A percentile compares a stretch with the other conserved stretches of the same genome.
These are phyloP conservation scores for Pituophis catenifer DNA, from an alignment of 2,113 vertebrate genomes.

Conservation along the genomic window DNA sequence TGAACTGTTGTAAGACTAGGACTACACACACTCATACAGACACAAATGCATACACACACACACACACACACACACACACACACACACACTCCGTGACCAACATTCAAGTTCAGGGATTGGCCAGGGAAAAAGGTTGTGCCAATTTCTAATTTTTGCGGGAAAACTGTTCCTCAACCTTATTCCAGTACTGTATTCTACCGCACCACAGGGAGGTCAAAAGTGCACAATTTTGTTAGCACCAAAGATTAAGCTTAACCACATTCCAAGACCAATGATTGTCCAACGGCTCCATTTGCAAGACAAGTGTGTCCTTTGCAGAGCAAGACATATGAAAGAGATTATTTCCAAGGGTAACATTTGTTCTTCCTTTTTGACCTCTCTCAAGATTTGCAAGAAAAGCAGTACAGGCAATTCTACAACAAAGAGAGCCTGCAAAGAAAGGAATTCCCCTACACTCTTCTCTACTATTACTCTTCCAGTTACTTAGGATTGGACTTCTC, in stretches of 20 bases:
- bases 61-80: too few species aligned
- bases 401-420: slow-evolving; percentile 47
- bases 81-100: slow-evolving; percentile 21
- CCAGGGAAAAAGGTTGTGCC: slow-evolving; percentile 49
- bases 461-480: slow-evolving; percentile 32
- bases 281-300: slow-evolving; percentile 68
- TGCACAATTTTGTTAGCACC: slow-evolving; percentile 59
- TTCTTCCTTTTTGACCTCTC: slow-evolving; percentile 66
- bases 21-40: neutral
- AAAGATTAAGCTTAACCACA: slow-evolving; percentile 63
- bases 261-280: slow-evolving; percentile 64
- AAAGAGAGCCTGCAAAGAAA: slow-evolving; percentile 51
- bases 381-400: slow-evolving; percentile 60
- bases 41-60: too few species aligned
- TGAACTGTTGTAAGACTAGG: neutral
- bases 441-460: slow-evolving; percentile 24
- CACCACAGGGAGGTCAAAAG: slow-evolving; percentile 65
- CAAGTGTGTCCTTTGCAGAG: slow-evolving; percentile 63
- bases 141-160: slow-evolving; percentile 57
- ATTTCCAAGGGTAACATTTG: slow-evolving; percentile 65
- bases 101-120: slow-evolving; percentile 45
- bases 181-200: slow-evolving; percentile 47
- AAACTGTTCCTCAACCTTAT: slow-evolving; percentile 65
- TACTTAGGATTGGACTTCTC: neutral
- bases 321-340: slow-evolving; percentile 66